phyloP scores from a whole-genome alignment of 2,888 invertebrate species.

The Drosophila fulvimacula region DNA sequence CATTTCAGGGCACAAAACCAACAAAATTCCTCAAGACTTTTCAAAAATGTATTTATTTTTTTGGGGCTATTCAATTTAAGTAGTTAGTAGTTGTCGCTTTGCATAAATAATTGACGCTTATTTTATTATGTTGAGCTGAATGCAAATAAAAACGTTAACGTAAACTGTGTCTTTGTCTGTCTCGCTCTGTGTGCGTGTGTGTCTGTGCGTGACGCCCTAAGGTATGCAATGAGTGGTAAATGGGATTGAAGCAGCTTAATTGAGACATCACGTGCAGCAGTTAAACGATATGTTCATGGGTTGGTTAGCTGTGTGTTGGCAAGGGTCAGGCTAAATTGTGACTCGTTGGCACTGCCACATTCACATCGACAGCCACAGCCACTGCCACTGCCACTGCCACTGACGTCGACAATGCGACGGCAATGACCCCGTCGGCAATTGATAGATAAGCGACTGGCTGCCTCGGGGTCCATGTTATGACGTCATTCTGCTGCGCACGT shows the following conservation, averaged over 20 bases:
- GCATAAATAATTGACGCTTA: slow-evolving; percentile 58
- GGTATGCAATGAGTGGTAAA: slow-evolving; percentile 48
- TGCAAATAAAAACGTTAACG: slow-evolving; percentile 29
- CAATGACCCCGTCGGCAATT: slow-evolving; percentile 64
- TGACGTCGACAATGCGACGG: slow-evolving; percentile 61
- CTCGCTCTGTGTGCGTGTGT: slow-evolving; percentile 9
- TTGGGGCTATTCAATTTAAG: neutral
- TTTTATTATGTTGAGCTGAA: slow-evolving; percentile 39
- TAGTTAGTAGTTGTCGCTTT: neutral
- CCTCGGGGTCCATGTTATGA: slow-evolving; percentile 38
- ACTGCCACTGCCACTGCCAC: slow-evolving; percentile 11
- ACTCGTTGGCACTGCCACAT: slow-evolving; percentile 15
- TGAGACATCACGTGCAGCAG: slow-evolving; percentile 72
- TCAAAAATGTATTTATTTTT: neutral
- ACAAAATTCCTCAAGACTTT: neutral
- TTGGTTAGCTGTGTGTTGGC: slow-evolving; percentile 9
- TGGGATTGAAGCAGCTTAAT: slow-evolving; percentile 49
- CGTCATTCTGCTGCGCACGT: slow-evolving; percentile 67
- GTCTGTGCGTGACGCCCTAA: slow-evolving; percentile 26
- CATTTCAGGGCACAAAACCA: neutral
- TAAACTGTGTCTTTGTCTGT: slow-evolving; percentile 1
- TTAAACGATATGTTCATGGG: slow-evolving; percentile 35
- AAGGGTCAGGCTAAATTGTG: slow-evolving; percentile 8
- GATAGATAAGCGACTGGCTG: slow-evolving; percentile 59
- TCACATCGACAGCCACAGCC: too few relatives aligned